These are phyloP conservation scores for Damaliscus lunatus DNA, from an alignment of 2,113 vertebrate genomes.

Conservation along the genomic window DNA sequence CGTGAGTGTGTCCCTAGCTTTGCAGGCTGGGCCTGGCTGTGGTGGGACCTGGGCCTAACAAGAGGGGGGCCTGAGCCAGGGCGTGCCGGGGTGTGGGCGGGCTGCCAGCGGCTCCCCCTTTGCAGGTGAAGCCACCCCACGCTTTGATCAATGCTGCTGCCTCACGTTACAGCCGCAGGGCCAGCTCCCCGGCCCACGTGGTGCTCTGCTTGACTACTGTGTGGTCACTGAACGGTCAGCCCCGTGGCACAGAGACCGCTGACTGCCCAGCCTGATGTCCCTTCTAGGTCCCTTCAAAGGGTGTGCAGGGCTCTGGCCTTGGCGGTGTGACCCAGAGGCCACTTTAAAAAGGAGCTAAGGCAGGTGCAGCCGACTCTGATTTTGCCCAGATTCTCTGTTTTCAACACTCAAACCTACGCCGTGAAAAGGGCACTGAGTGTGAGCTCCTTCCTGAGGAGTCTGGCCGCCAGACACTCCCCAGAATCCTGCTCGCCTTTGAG, in stretches of 20 bases:
- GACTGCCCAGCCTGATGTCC: neutral
- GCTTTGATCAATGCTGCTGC: constrained; percentile 82
- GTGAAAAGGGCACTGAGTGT: accelerated
- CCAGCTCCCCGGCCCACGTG: neutral
- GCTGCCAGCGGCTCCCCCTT: constrained; percentile 80
- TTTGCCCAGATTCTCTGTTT: neutral
- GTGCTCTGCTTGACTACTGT: constrained; percentile 67
- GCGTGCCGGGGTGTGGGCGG: constrained; percentile 70
- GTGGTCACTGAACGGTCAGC: constrained; percentile 75
- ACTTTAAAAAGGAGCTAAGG: neutral
- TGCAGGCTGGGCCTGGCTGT: constrained; percentile 86
- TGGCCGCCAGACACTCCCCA: accelerated
- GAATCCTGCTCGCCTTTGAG: accelerated
- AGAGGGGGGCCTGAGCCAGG: constrained; percentile 50
- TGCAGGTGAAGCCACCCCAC: constrained; percentile 68
- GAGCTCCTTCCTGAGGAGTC: accelerated
- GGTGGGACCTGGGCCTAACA: constrained; percentile 81
- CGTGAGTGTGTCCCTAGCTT: constrained; percentile 87
- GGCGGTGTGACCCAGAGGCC: too few relatives aligned
- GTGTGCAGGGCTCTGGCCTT: neutral
- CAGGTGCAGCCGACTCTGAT: neutral
- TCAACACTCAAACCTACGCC: accelerated
- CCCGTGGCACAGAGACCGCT: constrained; percentile 48
- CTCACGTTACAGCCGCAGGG: constrained; percentile 69
- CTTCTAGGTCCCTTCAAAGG: constrained; percentile 21